Evolutionary conservation across 2,888 invertebrate genomes (phyloP), one percentile per base, ranked within the genome.

Genomic region (Byasa hedistus): DNA sequence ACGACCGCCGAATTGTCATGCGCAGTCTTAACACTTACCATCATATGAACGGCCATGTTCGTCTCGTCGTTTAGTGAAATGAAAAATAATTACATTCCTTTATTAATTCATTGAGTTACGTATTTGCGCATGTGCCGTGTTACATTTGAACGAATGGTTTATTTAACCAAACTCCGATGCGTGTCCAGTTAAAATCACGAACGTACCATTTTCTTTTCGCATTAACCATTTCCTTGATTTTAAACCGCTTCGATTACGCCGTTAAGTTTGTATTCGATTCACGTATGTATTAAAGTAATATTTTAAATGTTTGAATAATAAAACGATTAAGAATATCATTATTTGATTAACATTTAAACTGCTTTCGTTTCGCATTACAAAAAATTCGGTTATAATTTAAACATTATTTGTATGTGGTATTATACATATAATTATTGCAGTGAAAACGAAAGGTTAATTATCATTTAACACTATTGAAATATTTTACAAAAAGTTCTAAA

Each of bases 111-210:
- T 32, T 51, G 22, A 17, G 23, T 67, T 60, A 57, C 60, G 39
- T 67, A 67, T 60, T 55, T n/a, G n/a, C n/a, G 23, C 21, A 23
- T 32, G 24, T 27, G 62, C 15, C 48, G 44, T 59, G 61, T 62
- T 32, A 39, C 17, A 44, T 63, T 63, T 56, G 66, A 56, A 39
- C 39, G 63, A 57, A 67, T 67, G 60, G 64, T 67, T 67, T 67
- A 64, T 56, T 64, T 64, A 63, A 67, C 55, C 56, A 58, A 36
- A 32, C n/a, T 12, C 22, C 57, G 44, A 57, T 67, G 59, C 67
- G 64, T 67, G 60, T 60, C 36, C 22, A 67, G 56, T 64, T 24
- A 27, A 36, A 66, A 58, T 57, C 22, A 55, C 56, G 56, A 56
- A 52, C 15, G 48, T 5, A n/a, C n/a, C 8, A 51, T 59, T 63